phyloP scores from a whole-genome alignment of 2,888 invertebrate genomes.

The Scaptomyza cyrtandrae region DNA sequence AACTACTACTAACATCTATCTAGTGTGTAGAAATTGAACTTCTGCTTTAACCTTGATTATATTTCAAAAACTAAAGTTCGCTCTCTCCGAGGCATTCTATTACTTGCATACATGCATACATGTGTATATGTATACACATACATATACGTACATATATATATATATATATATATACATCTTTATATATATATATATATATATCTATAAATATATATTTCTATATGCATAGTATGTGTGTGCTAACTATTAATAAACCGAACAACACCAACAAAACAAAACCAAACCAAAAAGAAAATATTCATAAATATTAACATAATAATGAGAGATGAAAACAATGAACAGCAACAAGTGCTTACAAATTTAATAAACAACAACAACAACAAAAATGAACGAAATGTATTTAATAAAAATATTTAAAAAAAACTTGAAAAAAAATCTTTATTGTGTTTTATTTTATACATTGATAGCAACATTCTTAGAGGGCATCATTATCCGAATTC shows the following conservation, averaged over 20 bases:
- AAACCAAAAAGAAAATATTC: conserved; percentile 34
- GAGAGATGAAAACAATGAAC: conserved; percentile 64
- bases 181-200: conserved; percentile 13
- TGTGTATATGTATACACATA: conserved; percentile 12
- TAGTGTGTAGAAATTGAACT: conserved; percentile 34
- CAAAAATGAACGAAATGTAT: conserved; percentile 72
- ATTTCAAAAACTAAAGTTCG: conserved; percentile 13
- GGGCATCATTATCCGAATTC: too few relatives aligned
- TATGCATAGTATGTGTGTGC: conserved; percentile 27
- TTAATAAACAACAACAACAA: conserved; percentile 44
- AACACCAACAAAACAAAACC: conserved; percentile 22
- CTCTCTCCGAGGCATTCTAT: conserved; percentile 29
- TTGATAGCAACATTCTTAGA: too few relatives aligned
- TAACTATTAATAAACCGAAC: conserved; percentile 32
- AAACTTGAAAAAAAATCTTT: conserved; percentile 30
- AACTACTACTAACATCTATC: conserved; percentile 7
- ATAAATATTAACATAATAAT: conserved; percentile 36
- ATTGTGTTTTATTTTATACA: neutral
- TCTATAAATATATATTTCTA: conserved; percentile 5
- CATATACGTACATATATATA: conserved; percentile 16
- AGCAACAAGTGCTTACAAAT: conserved; percentile 62
- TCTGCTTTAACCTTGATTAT: conserved; percentile 25
- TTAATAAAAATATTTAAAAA: conserved; percentile 72
- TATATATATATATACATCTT: conserved; percentile 4
- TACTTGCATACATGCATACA: conserved; percentile 38